Conservation (phyloP, 2,113 vertebrate species). For the Piaya cayana region DNA sequence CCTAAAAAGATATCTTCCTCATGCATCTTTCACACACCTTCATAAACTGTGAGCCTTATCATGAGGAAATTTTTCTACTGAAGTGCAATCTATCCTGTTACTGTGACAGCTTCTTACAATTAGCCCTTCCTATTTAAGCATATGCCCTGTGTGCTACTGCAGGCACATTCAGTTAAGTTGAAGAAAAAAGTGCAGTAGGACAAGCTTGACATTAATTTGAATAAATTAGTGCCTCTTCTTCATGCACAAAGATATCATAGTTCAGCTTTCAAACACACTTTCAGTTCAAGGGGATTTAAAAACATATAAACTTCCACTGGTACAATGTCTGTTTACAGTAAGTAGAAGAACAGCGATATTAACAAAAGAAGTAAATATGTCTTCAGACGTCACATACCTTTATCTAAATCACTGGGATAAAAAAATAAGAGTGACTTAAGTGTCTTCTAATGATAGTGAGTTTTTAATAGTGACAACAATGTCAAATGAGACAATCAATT, state of each 20-base stretch:
- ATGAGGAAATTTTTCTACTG: neutral
- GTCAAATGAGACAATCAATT: neutral
- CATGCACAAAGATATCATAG: neutral
- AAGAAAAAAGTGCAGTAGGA: slow-evolving; percentile 34
- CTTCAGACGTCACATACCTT: neutral
- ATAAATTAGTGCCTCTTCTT: slow-evolving; percentile 36
- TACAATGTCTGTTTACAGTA: neutral
- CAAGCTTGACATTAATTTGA: slow-evolving; percentile 40
- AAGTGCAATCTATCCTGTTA: slow-evolving; percentile 40
- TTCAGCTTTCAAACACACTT: neutral
- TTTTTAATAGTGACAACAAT: neutral
- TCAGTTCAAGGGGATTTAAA: slow-evolving; percentile 11
- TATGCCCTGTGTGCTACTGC: neutral
- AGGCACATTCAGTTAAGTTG: slow-evolving; percentile 9
- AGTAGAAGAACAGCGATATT: neutral
- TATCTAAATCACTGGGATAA: neutral
- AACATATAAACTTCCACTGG: neutral
- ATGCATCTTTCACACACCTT: neutral
- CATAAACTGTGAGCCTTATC: neutral
- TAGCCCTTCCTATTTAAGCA: slow-evolving; percentile 22
- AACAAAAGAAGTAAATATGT: neutral
- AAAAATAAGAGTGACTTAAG: neutral
- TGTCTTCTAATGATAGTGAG: neutral
- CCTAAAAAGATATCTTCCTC: neutral
- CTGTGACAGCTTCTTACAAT: slow-evolving; percentile 40